phyloP scores from a whole-genome alignment of 2,113 vertebrate species.

The Clarias macrocephalus region DNA sequence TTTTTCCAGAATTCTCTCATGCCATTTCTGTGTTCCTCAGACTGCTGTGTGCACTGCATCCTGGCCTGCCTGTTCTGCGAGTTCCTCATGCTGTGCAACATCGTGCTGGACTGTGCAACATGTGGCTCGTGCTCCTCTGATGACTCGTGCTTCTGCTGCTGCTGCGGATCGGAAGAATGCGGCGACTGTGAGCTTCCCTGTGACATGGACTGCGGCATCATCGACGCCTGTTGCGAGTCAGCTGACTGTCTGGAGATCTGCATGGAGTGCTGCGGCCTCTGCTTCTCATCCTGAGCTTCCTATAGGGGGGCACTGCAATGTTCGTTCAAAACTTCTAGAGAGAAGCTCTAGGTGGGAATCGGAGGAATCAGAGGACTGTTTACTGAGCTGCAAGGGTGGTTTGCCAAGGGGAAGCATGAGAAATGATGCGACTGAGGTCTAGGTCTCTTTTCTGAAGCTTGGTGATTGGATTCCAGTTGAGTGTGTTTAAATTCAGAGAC shows the following conservation, averaged over 20 bases:
- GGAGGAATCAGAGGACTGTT: neutral
- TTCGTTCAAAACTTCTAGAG: neutral
- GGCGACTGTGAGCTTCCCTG: constrained; percentile 95
- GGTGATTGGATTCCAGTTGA: neutral
- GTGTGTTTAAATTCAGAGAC: neutral
- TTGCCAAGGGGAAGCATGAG: neutral
- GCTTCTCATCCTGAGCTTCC: constrained; percentile 91
- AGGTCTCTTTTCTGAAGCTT: neutral
- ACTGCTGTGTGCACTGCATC: constrained; percentile 98
- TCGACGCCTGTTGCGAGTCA: constrained; percentile 98
- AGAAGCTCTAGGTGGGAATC: neutral
- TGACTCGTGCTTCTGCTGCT: constrained; percentile 93
- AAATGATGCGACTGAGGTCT: neutral
- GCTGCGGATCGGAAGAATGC: constrained; percentile 90
- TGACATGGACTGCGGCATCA: constrained; percentile 98
- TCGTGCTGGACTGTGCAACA: constrained; percentile 93
- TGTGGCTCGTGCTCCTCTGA: constrained; percentile 92
- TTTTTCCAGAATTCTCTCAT: neutral
- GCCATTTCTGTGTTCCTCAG: constrained; percentile 63
- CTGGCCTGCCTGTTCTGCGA: constrained; percentile 98
- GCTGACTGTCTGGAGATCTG: constrained; percentile 99
- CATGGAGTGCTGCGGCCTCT: constrained; percentile 99
- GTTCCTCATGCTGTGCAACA: constrained; percentile 96
- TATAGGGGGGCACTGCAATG: constrained; percentile 24
- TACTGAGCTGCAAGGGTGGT: neutral